A percentile compares a stretch with the other conserved stretches of the same genome.
Evolutionary conservation across 2,888 invertebrate genomes (phyloP).

Genomic region (Choreutis nemorana): DNA sequence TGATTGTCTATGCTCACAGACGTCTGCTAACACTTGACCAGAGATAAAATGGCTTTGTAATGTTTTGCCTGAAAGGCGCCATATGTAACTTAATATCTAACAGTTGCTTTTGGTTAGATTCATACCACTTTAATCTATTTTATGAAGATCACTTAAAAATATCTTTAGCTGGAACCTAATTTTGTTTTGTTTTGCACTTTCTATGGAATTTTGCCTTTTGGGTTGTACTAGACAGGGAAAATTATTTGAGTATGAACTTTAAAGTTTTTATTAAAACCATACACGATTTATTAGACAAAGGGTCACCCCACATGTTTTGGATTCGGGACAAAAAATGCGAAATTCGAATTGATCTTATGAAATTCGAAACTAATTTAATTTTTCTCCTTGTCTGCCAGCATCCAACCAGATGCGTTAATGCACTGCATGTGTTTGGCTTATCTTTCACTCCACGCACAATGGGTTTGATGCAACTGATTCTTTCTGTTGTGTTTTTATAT

Average conservation of each 20-base stretch:
- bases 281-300: constrained; percentile 15
- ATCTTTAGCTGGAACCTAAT: too few relatives aligned
- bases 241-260: too few relatives aligned
- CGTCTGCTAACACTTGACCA: constrained; percentile 63
- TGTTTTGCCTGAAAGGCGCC: constrained; percentile 51
- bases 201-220: too few relatives aligned
- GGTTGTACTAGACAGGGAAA: too few relatives aligned
- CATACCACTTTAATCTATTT: too few relatives aligned
- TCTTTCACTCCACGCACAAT: constrained; percentile 27
- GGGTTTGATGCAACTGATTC: constrained; percentile 16
- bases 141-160: too few relatives aligned
- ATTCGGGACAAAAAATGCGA: constrained; percentile 23
- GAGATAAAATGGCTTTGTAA: constrained; percentile 65
- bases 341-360: constrained; percentile 20
- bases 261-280: too few relatives aligned
- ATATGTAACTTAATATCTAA: constrained; percentile 57
- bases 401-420: constrained; percentile 38
- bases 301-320: constrained; percentile 19
- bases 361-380: constrained; percentile 42
- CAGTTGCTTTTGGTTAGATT: too few relatives aligned
- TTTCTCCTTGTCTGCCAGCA: constrained; percentile 15
- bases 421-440: constrained; percentile 34
- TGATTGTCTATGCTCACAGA: constrained; percentile 58
- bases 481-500: constrained; percentile 21
- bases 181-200: too few relatives aligned